Percentiles rank a stretch among this genome's conserved stretches.
These are phyloP conservation scores for Proales similis DNA, from an alignment of 1,140 invertebrate genomes.

Conservation along the genomic window DNA sequence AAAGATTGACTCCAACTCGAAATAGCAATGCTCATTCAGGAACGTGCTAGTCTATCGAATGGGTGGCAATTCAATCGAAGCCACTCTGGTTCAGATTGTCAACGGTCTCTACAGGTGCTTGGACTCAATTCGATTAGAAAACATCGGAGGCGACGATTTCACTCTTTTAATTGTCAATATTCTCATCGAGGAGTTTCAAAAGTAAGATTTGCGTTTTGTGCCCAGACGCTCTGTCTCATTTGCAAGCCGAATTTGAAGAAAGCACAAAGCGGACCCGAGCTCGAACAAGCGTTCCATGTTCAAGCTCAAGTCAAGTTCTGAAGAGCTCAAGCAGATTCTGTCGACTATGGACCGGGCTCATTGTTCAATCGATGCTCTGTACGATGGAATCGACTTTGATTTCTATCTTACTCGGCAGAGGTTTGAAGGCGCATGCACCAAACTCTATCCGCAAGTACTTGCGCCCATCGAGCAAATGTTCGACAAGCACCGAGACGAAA, in stretches of 20 bases:
- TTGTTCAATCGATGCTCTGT: conserved; percentile 36
- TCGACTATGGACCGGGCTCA: conserved; percentile 34
- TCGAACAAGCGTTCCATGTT: conserved; percentile 3
- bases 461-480: conserved; percentile 16
- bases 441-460: conserved; percentile 20
- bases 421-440: conserved; percentile 24
- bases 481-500: not conserved
- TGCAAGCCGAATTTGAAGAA: not conserved
- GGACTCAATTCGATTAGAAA: not conserved
- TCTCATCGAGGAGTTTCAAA: conserved; percentile 32
- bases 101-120: conserved; percentile 9
- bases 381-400: conserved; percentile 36
- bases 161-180: conserved; percentile 11
- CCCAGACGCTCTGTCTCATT: not conserved
- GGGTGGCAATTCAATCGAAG: conserved; percentile 30
- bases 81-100: not conserved
- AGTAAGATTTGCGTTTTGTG: not conserved
- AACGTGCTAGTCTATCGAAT: conserved; percentile 34
- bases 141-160: conserved; percentile 27
- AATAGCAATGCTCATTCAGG: not conserved
- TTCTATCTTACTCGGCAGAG: conserved; percentile 20
- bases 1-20: not conserved
- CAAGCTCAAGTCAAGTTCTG: conserved; percentile 21
- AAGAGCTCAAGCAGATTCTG: conserved; percentile 34
- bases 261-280: conserved; percentile 26